A percentile compares a stretch with the other conserved stretches of the same genome.
These are phyloP conservation scores for Crenuchus spilurus DNA, from an alignment of 2,797 vertebrate species.

Conservation along the genomic window DNA sequence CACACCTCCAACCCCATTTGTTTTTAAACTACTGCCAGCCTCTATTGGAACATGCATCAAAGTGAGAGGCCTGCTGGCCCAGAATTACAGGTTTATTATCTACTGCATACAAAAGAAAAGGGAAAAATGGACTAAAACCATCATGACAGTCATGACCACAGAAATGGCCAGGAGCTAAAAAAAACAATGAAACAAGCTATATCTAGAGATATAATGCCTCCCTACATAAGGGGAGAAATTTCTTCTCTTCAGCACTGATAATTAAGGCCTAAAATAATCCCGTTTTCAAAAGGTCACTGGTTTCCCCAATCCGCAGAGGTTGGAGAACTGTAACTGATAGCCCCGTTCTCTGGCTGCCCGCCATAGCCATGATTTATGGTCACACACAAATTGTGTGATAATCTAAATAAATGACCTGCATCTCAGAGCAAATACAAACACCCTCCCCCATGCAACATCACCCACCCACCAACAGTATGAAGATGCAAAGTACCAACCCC, in stretches of 20 bases:
- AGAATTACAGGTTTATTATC: constrained; percentile 26
- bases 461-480: not conserved
- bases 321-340: constrained; percentile 35
- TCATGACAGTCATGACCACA: not conserved
- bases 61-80: constrained; percentile 20
- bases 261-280: constrained; percentile 28
- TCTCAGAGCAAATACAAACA: constrained; percentile 26
- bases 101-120: not conserved
- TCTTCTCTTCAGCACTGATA: constrained; percentile 2
- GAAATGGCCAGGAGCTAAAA: not conserved
- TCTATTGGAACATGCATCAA: constrained; percentile 28
- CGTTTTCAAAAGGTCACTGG: constrained; percentile 38
- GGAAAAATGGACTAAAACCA: not conserved
- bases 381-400: constrained; percentile 31
- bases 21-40: constrained; percentile 36
- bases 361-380: constrained; percentile 43
- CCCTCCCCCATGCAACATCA: not conserved
- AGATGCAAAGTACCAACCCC: no score
- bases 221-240: constrained; percentile 1
- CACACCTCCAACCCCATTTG: constrained; percentile 11
- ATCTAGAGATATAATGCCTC: constrained; percentile 3
- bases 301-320: constrained; percentile 23
- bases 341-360: not conserved
- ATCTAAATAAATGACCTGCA: constrained; percentile 50
- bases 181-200: constrained; percentile 2